Conservation (phyloP, 2,113 vertebrate species). For the Oncorhynchus masou region DNA sequence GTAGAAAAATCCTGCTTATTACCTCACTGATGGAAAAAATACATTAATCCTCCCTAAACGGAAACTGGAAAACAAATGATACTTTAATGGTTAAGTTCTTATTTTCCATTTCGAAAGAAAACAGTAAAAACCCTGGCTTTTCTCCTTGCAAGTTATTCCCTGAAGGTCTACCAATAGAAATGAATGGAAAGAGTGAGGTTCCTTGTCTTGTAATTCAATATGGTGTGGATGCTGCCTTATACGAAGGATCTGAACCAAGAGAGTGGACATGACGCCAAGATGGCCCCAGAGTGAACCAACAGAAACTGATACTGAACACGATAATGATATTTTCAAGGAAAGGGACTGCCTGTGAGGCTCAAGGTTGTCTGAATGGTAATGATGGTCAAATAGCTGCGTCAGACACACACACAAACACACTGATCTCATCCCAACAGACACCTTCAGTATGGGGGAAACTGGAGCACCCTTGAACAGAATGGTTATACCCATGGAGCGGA, state of each 20-base stretch:
- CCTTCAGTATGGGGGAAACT: conserved; percentile 40
- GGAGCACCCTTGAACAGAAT: conserved; percentile 38
- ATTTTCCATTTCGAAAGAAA: conserved; percentile 12
- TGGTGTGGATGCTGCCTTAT: conserved; percentile 35
- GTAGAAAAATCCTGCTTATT: background rate
- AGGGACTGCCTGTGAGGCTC: conserved; percentile 27
- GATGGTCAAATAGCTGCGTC: conserved; percentile 46
- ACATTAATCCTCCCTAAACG: background rate
- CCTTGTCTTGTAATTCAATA: conserved; percentile 43
- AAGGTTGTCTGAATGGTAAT: conserved; percentile 61
- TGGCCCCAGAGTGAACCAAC: conserved; percentile 54
- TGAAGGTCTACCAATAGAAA: conserved; percentile 6
- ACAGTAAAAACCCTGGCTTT: conserved; percentile 15
- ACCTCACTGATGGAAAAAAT: background rate
- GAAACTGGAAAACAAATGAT: background rate
- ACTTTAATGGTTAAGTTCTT: background rate
- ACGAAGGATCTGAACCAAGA: conserved; percentile 47
- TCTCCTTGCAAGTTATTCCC: conserved; percentile 4
- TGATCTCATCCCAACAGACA: conserved; percentile 41
- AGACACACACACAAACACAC: conserved; percentile 8
- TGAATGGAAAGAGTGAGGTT: conserved; percentile 23
- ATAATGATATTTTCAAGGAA: conserved; percentile 56
- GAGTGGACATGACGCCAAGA: conserved; percentile 42
- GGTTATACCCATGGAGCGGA: conserved; percentile 26
- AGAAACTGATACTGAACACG: conserved; percentile 49